Conservation (phyloP, 2,888 invertebrate genomes). For the Eledone cirrhosa region DNA sequence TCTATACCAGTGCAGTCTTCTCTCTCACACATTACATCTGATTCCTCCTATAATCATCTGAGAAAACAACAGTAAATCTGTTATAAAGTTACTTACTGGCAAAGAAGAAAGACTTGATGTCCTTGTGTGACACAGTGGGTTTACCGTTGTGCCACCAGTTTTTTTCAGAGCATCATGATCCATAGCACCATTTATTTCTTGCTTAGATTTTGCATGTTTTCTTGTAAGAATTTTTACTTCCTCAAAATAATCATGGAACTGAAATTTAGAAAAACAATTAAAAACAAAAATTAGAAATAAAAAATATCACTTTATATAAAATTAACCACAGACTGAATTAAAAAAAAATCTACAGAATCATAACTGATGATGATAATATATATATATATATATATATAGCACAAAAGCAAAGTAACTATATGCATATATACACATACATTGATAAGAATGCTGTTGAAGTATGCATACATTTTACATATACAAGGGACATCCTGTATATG, state of each 20-base stretch:
- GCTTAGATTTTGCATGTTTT: slow-evolving; percentile 47
- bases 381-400: too few species aligned
- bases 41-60: too few species aligned
- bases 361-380: too few species aligned
- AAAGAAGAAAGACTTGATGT: slow-evolving; percentile 59
- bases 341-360: too few species aligned
- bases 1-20: too few species aligned
- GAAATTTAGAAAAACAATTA: slow-evolving; percentile 41
- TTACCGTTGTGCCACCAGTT: slow-evolving; percentile 34
- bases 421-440: too few species aligned
- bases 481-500: too few species aligned
- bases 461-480: too few species aligned
- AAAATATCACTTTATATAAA: neutral
- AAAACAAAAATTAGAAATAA: neutral
- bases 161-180: slow-evolving; percentile 8
- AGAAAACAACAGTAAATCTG: too few species aligned
- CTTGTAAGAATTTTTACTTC: slow-evolving; percentile 95
- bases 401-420: too few species aligned
- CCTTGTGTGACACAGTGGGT: slow-evolving; percentile 50
- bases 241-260: slow-evolving; percentile 98
- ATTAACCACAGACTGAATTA: neutral
- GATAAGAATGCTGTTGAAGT: too few species aligned
- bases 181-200: slow-evolving; percentile 49
- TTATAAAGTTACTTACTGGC: slow-evolving; percentile 39
- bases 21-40: too few species aligned